phyloP scores from a whole-genome alignment of 2,113 vertebrate species.

The Rhea pennata region DNA sequence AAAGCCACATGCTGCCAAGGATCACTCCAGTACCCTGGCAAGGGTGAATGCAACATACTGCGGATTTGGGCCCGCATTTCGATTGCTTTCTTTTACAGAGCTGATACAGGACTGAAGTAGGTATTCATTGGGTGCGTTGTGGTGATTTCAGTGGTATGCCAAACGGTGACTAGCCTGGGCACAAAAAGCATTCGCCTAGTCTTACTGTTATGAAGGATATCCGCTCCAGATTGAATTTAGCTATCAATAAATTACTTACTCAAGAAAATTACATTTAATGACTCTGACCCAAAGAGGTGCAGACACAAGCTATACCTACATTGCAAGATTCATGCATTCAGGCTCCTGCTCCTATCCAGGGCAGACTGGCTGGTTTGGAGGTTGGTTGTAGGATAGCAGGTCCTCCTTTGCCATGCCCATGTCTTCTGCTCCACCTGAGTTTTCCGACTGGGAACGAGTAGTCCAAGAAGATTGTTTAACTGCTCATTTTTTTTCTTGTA shows the following conservation, averaged over 20 bases:
- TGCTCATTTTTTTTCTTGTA: background rate
- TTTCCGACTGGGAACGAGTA: background rate
- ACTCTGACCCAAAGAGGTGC: background rate
- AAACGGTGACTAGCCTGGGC: background rate
- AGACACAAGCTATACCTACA: fast-evolving
- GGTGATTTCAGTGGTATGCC: background rate
- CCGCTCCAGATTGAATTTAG: background rate
- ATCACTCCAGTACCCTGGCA: background rate
- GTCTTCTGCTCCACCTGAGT: background rate
- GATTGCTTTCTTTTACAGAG: fast-evolving
- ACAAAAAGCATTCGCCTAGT: background rate
- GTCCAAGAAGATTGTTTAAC: background rate
- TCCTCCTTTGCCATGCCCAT: background rate
- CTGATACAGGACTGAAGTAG: background rate
- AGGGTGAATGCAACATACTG: background rate
- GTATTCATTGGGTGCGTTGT: background rate
- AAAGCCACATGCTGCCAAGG: background rate
- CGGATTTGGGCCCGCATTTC: background rate
- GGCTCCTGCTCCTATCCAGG: background rate
- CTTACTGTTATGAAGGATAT: background rate
- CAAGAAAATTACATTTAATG: background rate
- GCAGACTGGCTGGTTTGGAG: background rate
- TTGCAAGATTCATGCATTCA: background rate
- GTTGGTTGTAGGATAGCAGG: background rate
- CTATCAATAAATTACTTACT: slow-evolving; percentile 1